Evolutionary conservation across 2,888 invertebrate genomes (phyloP).

Genomic region (Schizaphis graminum): DNA sequence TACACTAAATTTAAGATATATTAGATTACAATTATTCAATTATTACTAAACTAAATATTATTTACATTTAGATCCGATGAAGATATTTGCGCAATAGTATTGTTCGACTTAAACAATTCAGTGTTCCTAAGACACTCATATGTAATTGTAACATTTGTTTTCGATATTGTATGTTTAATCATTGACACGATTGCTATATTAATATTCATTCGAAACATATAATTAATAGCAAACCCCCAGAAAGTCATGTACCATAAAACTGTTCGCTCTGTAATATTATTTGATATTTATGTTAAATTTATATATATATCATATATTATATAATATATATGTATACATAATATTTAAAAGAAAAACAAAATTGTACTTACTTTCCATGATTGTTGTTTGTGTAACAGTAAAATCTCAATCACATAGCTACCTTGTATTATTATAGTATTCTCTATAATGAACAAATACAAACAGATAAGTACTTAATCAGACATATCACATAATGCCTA

Average conservation of each 20-base stretch:
- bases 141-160: not conserved
- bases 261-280: conserved; percentile 70
- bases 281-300: not conserved
- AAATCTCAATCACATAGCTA: not conserved
- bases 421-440: not conserved
- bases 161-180: conserved; percentile 70
- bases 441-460: not conserved
- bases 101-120: not conserved
- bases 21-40: not conserved
- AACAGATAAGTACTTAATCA: not conserved
- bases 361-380: conserved; percentile 50
- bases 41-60: not conserved
- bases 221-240: conserved; percentile 78
- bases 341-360: not conserved
- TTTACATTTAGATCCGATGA: not conserved
- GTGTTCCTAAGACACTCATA: not conserved
- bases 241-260: conserved; percentile 78
- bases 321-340: not conserved
- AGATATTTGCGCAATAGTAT: not conserved
- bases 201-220: conserved; percentile 78
- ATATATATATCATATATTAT: not conserved
- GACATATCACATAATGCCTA: not conserved
- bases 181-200: conserved; percentile 80
- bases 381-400: not conserved
- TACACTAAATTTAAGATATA: not conserved